Evolutionary conservation across 2,797 vertebrate genomes (phyloP).

Genomic region (Poeciliopsis gracilis): DNA sequence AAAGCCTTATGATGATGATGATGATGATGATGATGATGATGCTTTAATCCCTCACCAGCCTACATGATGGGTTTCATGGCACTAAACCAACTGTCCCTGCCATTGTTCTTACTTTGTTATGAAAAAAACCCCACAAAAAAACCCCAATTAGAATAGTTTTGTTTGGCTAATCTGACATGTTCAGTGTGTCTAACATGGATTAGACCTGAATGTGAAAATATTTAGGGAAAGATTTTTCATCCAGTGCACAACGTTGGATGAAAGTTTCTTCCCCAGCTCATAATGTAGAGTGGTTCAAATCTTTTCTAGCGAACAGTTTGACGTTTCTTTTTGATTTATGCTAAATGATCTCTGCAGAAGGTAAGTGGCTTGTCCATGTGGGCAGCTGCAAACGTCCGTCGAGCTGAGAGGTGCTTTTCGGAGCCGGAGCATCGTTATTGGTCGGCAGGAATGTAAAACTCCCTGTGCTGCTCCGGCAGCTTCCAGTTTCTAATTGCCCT

Average conservation of each 20-base stretch:
- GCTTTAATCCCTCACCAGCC: not conserved
- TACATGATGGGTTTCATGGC: not conserved
- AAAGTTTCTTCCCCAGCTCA: not conserved
- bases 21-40: not conserved
- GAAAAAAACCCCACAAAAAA: too few relatives aligned
- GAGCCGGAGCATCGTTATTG: not conserved
- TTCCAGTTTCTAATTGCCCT: conserved; percentile 14
- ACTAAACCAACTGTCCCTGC: not conserved
- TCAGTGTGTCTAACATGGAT: not conserved
- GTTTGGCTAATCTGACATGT: not conserved
- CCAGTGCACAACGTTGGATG: not conserved
- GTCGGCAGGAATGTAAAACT: not conserved
- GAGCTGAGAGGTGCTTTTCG: not conserved
- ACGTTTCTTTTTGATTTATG: not conserved
- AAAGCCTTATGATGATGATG: not conserved
- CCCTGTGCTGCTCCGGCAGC: not conserved
- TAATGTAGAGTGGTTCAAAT: not conserved
- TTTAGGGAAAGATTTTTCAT: not conserved
- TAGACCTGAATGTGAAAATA: not conserved
- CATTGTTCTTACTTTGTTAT: not conserved
- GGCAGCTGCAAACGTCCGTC: not conserved
- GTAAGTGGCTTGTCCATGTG: not conserved
- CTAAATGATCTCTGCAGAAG: not conserved
- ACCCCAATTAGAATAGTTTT: not conserved
- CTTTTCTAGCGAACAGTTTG: not conserved